These are phyloP conservation scores for Zosterops japonicus DNA, from an alignment of 2,113 vertebrate species.

Conservation along the genomic window DNA sequence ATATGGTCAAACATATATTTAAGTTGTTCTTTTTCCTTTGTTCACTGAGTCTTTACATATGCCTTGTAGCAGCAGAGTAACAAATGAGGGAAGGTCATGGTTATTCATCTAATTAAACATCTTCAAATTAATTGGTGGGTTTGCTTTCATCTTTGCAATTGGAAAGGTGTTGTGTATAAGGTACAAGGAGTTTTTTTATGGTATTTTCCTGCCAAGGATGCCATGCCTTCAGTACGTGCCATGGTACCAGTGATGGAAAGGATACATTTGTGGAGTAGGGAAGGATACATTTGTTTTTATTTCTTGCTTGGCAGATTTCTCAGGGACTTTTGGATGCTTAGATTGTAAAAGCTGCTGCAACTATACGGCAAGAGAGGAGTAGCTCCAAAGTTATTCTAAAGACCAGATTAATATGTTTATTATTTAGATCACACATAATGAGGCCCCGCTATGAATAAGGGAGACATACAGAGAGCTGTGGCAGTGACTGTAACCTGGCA, in stretches of 20 bases:
- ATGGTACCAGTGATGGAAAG: neutral
- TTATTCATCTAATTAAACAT: neutral
- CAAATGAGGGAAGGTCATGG: neutral
- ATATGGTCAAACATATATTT: neutral
- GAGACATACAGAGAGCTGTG: neutral
- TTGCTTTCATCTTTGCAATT: neutral
- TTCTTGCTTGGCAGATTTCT: neutral
- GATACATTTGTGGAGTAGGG: neutral
- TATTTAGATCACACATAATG: neutral
- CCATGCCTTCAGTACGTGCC: neutral
- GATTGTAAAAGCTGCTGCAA: neutral
- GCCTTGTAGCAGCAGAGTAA: neutral
- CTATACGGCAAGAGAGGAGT: neutral
- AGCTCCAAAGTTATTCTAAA: neutral
- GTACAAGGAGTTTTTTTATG: neutral
- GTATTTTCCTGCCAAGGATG: neutral
- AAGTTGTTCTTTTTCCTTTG: neutral
- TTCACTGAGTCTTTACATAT: neutral
- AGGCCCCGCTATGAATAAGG: accelerated
- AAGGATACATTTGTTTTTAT: neutral
- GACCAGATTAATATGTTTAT: neutral
- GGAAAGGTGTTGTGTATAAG: neutral
- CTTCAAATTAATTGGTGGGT: neutral
- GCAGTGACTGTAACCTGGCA: neutral
- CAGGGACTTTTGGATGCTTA: neutral